A percentile compares a stretch with the other conserved stretches of the same genome.
Conservation (phyloP, 2,888 invertebrate species). For the Eilema depressum region DNA sequence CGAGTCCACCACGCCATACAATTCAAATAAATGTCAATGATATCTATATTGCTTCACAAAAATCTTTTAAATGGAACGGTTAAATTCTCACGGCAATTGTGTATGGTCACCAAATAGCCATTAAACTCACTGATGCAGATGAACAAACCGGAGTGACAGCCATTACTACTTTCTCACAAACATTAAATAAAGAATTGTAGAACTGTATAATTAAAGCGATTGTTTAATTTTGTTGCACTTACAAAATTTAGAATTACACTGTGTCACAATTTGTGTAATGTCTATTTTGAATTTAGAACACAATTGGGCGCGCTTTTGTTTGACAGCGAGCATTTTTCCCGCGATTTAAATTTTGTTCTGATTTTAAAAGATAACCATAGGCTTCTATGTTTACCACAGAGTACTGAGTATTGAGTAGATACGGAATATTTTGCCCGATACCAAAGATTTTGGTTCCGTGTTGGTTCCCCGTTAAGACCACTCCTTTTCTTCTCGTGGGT, state of each 20-base stretch:
- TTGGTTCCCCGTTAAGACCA: no score
- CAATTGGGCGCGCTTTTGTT: slow-evolving; percentile 3
- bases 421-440: no score
- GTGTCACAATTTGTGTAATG: slow-evolving; percentile 10
- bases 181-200: neutral
- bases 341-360: neutral
- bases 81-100: slow-evolving; percentile 43
- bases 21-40: slow-evolving; percentile 2
- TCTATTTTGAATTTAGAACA: neutral
- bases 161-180: slow-evolving; percentile 27
- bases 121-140: slow-evolving; percentile 45
- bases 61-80: slow-evolving; percentile 2
- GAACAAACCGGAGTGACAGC: slow-evolving; percentile 47
- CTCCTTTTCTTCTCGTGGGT: no score
- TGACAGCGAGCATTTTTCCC: neutral
- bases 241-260: slow-evolving; percentile 3
- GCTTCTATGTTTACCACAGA: neutral
- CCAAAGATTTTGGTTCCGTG: no score
- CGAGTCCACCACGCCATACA: neutral
- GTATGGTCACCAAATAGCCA: slow-evolving; percentile 42
- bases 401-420: no score
- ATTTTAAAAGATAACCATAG: neutral
- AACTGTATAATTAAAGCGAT: neutral
- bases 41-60: neutral
- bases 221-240: neutral